Base-by-base conservation (phyloP, 2,888 invertebrate species). In the Punctoribates punctum region DNA sequence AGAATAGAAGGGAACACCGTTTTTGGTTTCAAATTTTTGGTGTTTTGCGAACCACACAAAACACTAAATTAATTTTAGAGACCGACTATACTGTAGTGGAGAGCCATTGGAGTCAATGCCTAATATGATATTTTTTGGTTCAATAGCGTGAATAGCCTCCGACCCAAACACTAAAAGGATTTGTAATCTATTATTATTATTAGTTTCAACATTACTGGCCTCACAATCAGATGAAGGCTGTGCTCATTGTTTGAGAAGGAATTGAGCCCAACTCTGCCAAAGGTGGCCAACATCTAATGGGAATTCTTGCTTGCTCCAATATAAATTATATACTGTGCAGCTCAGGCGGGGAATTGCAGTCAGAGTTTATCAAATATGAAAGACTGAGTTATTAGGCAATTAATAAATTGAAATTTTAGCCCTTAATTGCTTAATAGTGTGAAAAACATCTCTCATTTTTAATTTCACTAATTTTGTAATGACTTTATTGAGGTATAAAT, bases 181-280 rank as follows among this genome's bases (percentile, higher is more conserved):
- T 67, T 67, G 65, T 23, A 67, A 67, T 67, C 38, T 67, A 67
- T 67, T 67, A 67, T 67, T 67, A 67, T 38, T 67, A 67, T 67
- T 8, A 67, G 65, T 20, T n/a, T 67, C 23, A 67, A 34, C 34
- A 17, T 27, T 27, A 67, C 34, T 17, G 27, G 17, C 27, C 60
- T 17, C 13, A 60, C 27, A 60, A 60, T 60, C 60, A 57, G 51
- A 51, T 20, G 51, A 57, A 57, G 57, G 20, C 57, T 29, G 9
- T 60, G 13, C 15, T 29, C 27, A 13, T 9, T 60, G 29, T 60
- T 60, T 15, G n/a, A 8, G 25, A 29, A 57, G 13, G 27, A 60
- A 60, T 60, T 60, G 60, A 29, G 27, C 15, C 60, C 9, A 15
- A 60, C 25, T 60, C 42, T 42, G 42, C 42, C 42, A 42, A 42